phyloP scores from a whole-genome alignment of 2,888 invertebrate species.

The Athripsodes cinereus region DNA sequence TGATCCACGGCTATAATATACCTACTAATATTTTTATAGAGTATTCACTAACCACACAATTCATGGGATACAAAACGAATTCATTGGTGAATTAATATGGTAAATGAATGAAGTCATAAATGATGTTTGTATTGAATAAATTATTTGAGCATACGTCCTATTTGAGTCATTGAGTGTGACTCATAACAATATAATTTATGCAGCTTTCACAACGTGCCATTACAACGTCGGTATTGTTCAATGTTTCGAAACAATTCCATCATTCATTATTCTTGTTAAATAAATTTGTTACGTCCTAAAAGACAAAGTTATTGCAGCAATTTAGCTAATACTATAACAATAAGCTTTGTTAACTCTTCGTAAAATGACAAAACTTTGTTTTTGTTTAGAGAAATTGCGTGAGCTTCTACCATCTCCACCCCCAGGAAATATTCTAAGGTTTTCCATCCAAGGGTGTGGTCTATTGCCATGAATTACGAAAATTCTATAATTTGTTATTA shows the following conservation, averaged over 20 bases:
- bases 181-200: no score
- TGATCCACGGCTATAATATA: no score
- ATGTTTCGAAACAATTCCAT: not conserved
- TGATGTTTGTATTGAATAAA: no score
- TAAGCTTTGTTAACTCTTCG: slow-evolving; percentile 21
- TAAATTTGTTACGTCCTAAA: slow-evolving; percentile 18
- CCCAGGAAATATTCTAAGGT: slow-evolving; percentile 2
- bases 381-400: slow-evolving; percentile 21
- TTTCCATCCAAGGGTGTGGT: not conserved
- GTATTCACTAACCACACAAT: no score
- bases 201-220: no score
- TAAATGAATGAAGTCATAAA: no score
- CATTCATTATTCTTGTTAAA: slow-evolving; percentile 13
- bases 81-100: no score
- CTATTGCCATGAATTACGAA: slow-evolving; percentile 6
- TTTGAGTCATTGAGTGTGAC: no score
- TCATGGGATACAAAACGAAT: no score
- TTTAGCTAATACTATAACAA: slow-evolving; percentile 23
- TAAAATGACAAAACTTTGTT: slow-evolving; percentile 23
- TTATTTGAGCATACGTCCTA: no score
- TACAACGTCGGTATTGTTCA: no score
- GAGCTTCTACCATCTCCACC: slow-evolving; percentile 6
- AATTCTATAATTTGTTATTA: slow-evolving; percentile 14
- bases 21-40: no score
- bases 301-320: slow-evolving; percentile 21